These are phyloP conservation scores for Rhamphomyia laevipes DNA, from an alignment of 2,888 invertebrate species.

Conservation along the genomic window DNA sequence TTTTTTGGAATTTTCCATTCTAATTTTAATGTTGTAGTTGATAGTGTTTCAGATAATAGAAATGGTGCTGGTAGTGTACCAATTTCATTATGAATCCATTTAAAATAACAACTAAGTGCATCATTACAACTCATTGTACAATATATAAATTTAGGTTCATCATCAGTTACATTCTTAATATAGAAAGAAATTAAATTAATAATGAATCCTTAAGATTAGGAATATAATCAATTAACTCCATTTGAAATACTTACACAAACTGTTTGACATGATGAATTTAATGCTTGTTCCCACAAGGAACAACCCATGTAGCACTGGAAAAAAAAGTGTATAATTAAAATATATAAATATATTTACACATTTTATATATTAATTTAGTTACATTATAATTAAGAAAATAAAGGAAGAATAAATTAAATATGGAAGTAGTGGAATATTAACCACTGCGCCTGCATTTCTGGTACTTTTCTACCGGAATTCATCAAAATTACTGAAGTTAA, in stretches of 20 bases:
- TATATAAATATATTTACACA: too few species aligned
- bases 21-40: conserved; percentile 65
- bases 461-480: too few species aligned
- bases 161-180: neutral
- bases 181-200: neutral
- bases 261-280: conserved; percentile 63
- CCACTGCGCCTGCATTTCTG: too few species aligned
- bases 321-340: too few species aligned
- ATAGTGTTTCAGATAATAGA: conserved; percentile 63
- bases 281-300: conserved; percentile 61
- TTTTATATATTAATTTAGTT: too few species aligned
- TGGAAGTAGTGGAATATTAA: too few species aligned
- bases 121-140: conserved; percentile 76
- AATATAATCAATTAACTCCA: neutral
- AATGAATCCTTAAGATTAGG: neutral
- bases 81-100: conserved; percentile 54
- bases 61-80: conserved; percentile 63
- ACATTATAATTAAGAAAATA: too few species aligned
- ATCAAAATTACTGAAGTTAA: too few species aligned
- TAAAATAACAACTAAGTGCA: conserved; percentile 62
- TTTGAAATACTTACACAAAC: conserved; percentile 64
- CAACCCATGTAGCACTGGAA: conserved; percentile 74
- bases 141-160: conserved; percentile 55
- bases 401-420: too few species aligned
- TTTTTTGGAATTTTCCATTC: conserved; percentile 55